Conservation (phyloP, 92 coral and sea anemone species). For the Umimayanthus kanabou region DNA sequence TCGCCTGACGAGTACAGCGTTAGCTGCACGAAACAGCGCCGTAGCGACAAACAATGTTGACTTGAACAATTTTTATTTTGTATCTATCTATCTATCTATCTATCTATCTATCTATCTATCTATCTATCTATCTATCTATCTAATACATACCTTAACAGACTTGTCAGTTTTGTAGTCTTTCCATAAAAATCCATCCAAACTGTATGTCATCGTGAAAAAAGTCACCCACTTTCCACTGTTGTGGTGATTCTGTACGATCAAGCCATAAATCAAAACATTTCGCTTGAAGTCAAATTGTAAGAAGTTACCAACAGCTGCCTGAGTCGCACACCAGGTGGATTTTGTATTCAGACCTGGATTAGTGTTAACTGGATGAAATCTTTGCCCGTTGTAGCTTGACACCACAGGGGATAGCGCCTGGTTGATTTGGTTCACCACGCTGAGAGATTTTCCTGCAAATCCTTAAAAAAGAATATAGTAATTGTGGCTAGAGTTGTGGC, state of each 20-base stretch:
- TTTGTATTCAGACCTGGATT: conserved; percentile 13
- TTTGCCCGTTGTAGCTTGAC: conserved; percentile 17
- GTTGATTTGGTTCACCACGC: neutral
- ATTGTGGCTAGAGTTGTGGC: too few species aligned
- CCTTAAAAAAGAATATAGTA: neutral
- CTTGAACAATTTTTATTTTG: too few species aligned
- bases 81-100: too few species aligned
- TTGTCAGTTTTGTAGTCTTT: conserved; percentile 19
- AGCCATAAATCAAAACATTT: neutral
- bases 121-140: too few species aligned
- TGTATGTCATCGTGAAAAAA: conserved; percentile 11
- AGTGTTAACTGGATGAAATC: neutral
- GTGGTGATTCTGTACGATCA: neutral
- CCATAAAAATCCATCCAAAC: conserved; percentile 29
- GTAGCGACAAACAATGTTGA: too few species aligned
- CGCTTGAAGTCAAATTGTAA: conserved; percentile 32
- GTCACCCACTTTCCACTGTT: neutral
- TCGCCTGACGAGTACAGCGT: too few species aligned
- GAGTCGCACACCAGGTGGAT: conserved; percentile 16
- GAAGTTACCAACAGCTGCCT: conserved; percentile 5
- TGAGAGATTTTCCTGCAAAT: conserved; percentile 15
- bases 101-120: too few species aligned
- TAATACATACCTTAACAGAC: neutral
- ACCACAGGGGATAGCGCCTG: neutral
- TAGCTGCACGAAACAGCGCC: too few species aligned